Percentiles rank a stretch among this genome's conserved stretches.
These are phyloP conservation scores for Pocillopora verrucosa DNA, from an alignment of 64 coral and sea anemone species.

Conservation along the genomic window DNA sequence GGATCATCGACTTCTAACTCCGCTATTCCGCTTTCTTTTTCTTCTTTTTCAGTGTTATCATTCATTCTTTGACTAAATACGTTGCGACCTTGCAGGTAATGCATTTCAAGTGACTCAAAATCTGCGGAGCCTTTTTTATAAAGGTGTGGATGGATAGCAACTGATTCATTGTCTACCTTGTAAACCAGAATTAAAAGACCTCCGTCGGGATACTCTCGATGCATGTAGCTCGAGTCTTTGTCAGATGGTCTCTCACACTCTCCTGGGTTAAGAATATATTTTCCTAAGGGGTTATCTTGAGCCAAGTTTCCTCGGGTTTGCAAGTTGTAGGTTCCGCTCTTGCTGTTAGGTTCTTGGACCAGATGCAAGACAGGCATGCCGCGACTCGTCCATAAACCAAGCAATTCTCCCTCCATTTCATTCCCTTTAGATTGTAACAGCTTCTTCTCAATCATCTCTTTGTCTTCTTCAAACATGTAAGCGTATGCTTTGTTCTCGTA, in stretches of 20 bases:
- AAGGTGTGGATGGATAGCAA: not conserved
- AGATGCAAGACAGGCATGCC: conserved; percentile 58
- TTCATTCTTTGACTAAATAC: not conserved
- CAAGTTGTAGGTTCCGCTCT: not conserved
- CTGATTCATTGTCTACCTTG: not conserved
- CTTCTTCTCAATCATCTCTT: not conserved
- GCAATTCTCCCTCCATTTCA: conserved; percentile 25
- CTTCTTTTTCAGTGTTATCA: not conserved
- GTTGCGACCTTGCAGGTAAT: not conserved
- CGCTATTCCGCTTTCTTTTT: not conserved
- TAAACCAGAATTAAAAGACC: not conserved
- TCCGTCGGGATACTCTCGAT: not conserved
- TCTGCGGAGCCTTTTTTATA: not conserved
- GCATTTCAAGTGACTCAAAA: not conserved
- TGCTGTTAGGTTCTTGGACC: not conserved
- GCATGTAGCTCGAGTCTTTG: not conserved
- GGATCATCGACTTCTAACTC: not conserved
- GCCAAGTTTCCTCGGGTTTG: not conserved
- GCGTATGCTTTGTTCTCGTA: not conserved
- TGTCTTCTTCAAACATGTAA: conserved; percentile 8
- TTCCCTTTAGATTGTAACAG: not conserved
- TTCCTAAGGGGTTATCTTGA: not conserved
- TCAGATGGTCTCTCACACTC: not conserved
- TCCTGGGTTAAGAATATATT: not conserved
- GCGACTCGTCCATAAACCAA: conserved; percentile 71